These are phyloP conservation scores for Spilarctia lutea DNA, from an alignment of 2,888 invertebrate genomes.

Conservation along the genomic window DNA sequence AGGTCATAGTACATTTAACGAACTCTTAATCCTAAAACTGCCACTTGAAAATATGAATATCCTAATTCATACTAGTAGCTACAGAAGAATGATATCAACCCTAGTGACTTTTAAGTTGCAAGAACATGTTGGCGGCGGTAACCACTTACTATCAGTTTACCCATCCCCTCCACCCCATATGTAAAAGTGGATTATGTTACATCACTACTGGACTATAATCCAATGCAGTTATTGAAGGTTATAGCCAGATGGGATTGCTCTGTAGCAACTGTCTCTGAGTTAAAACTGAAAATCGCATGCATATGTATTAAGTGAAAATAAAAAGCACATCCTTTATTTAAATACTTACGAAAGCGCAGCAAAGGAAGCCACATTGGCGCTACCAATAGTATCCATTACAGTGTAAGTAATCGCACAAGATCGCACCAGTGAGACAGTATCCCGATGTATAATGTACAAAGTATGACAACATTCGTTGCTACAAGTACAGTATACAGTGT, in stretches of 20 bases:
- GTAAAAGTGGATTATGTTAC: neutral
- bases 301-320: neutral
- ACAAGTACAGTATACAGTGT: conserved; percentile 34
- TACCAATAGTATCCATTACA: conserved; percentile 21
- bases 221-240: neutral
- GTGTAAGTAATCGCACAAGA: conserved; percentile 18
- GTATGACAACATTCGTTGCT: conserved; percentile 16
- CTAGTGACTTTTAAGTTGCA: no score
- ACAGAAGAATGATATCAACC: no score
- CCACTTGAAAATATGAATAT: neutral
- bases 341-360: conserved; percentile 19
- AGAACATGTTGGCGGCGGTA: no score
- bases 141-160: neutral
- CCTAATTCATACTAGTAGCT: neutral
- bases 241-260: neutral
- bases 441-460: conserved; percentile 8
- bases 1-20: neutral
- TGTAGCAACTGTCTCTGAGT: neutral
- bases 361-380: conserved; percentile 16
- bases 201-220: neutral
- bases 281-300: neutral
- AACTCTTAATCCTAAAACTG: neutral
- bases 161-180: no score
- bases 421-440: conserved; percentile 19
- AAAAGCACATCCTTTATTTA: conserved; percentile 14